phyloP scores from a whole-genome alignment of 2,888 invertebrate species.

The Gymnoscelis rufifasciata region DNA sequence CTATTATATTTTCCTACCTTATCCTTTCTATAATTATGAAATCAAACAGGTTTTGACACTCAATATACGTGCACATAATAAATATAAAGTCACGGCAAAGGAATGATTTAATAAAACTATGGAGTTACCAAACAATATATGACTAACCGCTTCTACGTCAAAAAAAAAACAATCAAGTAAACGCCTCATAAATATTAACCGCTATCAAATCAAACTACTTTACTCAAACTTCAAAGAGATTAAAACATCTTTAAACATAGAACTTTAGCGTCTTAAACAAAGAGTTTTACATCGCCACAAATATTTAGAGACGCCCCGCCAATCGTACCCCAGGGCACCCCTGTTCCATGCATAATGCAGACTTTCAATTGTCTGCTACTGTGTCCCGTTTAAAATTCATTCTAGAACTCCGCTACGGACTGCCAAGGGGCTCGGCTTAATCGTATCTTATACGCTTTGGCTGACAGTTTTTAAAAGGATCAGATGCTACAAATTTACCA shows the following conservation, averaged over 20 bases:
- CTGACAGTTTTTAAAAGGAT: constrained; percentile 10
- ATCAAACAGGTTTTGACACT: too few relatives aligned
- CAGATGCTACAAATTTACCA: too few relatives aligned
- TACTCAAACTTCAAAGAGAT: constrained; percentile 21
- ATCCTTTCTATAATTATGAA: too few relatives aligned
- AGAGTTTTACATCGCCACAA: constrained; percentile 33
- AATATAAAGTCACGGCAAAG: too few relatives aligned
- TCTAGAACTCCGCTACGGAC: constrained; percentile 37
- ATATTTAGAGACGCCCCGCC: constrained; percentile 44
- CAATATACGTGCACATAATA: too few relatives aligned
- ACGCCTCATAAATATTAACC: constrained; percentile 9
- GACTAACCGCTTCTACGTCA: too few relatives aligned
- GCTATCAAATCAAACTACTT: constrained; percentile 13
- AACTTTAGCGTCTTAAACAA: constrained; percentile 22
- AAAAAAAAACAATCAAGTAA: background rate
- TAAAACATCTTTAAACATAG: constrained; percentile 21
- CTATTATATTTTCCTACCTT: too few relatives aligned
- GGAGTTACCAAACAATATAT: too few relatives aligned
- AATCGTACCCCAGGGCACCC: constrained; percentile 36
- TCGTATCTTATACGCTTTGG: constrained; percentile 35
- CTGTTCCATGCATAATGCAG: constrained; percentile 61
- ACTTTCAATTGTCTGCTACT: constrained; percentile 60
- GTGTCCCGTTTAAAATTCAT: constrained; percentile 55
- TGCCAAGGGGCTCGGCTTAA: constrained; percentile 38
- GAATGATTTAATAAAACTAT: too few relatives aligned